These are phyloP conservation scores for Petrocephalus microphthalmus DNA, from an alignment of 2,113 vertebrate genomes.

Conservation along the genomic window DNA sequence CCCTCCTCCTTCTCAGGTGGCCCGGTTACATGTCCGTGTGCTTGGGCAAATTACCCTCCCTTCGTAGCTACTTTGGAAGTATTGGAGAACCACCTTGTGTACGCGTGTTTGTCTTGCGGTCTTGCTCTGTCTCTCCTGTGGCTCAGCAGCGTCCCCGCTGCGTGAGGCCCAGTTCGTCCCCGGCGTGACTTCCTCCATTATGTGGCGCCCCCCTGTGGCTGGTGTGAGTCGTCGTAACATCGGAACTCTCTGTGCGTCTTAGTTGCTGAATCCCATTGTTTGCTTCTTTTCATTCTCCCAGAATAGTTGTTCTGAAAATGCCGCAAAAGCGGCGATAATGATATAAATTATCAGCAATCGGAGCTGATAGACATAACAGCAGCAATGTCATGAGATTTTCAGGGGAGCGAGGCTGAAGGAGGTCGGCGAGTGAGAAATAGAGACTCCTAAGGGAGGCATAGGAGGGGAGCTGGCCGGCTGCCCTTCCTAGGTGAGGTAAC, in stretches of 20 bases:
- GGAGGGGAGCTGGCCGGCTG: not conserved
- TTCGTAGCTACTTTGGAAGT: not conserved
- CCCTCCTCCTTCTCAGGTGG: not conserved
- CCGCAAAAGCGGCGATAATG: not conserved
- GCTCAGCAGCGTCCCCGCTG: not conserved
- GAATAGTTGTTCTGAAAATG: not conserved
- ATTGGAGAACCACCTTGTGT: not conserved
- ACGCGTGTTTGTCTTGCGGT: not conserved
- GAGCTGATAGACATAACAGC: not conserved
- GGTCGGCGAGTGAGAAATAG: not conserved
- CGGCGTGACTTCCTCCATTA: not conserved
- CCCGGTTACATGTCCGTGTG: not conserved
- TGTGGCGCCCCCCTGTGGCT: not conserved
- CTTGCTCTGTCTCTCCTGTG: not conserved
- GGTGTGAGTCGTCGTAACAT: not conserved
- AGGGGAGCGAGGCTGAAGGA: not conserved
- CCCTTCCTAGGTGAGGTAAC: not conserved
- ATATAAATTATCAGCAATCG: not conserved
- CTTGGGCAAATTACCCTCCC: not conserved
- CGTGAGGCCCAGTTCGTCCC: not conserved
- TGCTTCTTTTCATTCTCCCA: not conserved
- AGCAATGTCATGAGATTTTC: not conserved
- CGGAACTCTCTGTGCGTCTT: not conserved
- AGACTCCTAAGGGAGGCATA: not conserved
- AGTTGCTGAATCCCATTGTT: not conserved